Evolutionary conservation across 2,113 vertebrate genomes (phyloP).

Genomic region (Paradisaea rubra): DNA sequence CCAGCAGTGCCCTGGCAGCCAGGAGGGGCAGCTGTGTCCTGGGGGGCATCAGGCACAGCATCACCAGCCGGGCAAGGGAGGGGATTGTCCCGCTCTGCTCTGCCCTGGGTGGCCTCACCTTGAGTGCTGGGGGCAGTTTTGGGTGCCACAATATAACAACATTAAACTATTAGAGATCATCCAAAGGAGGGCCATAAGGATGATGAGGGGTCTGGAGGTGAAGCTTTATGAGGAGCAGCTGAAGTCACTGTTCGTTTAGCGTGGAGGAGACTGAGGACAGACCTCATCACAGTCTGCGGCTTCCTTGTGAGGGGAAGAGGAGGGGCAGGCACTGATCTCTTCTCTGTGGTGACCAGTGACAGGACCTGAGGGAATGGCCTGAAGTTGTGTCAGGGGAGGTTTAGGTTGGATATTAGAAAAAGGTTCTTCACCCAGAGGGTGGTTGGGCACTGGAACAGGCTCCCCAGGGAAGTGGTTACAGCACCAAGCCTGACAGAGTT

Average conservation of each 20-base stretch:
- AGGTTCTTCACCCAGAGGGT: accelerated
- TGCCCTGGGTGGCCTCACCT: accelerated
- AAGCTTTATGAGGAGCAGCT: accelerated
- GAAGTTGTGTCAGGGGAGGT: neutral
- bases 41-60: neutral
- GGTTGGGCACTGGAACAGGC: neutral
- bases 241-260: neutral
- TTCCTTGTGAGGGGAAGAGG: neutral
- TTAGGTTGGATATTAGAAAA: neutral
- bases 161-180: neutral
- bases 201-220: neutral
- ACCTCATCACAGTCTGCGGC: neutral
- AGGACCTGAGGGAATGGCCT: accelerated
- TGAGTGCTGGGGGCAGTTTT: accelerated
- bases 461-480: neutral
- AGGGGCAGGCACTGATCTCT: neutral
- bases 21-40: accelerated
- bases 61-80: accelerated
- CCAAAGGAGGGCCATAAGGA: neutral
- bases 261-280: neutral
- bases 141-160: accelerated
- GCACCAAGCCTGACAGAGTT: neutral
- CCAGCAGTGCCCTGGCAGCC: neutral
- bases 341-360: neutral
- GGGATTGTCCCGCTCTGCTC: neutral